Conservation (phyloP, 2,113 vertebrate genomes). For the Toxotes jaculatrix region DNA sequence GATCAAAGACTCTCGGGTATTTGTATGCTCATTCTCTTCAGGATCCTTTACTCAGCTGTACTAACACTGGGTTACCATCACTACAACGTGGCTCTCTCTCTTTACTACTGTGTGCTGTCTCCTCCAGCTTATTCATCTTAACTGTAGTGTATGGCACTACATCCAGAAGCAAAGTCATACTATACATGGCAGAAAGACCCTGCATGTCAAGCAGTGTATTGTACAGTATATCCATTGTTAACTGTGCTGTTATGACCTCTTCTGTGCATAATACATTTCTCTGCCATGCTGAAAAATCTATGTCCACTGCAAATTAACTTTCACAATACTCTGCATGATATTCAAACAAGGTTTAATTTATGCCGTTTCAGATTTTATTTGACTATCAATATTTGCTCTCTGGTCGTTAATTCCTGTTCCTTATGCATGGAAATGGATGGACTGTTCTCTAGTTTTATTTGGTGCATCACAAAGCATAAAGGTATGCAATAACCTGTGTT, state of each 20-base stretch:
- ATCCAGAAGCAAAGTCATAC: not conserved
- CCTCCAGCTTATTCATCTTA: not conserved
- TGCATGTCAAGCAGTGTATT: not conserved
- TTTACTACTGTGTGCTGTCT: not conserved
- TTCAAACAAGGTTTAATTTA: conserved; percentile 25
- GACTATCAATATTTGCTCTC: conserved; percentile 9
- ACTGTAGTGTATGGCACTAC: not conserved
- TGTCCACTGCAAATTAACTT: conserved; percentile 1
- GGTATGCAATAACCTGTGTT: not conserved
- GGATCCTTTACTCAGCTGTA: conserved; percentile 17
- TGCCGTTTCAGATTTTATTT: conserved; percentile 39
- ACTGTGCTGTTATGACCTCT: not conserved
- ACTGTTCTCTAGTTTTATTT: not conserved
- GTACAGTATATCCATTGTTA: not conserved
- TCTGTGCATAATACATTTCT: conserved; percentile 2
- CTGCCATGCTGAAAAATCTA: not conserved
- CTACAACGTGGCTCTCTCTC: not conserved
- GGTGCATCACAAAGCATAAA: not conserved
- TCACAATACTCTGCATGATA: not conserved
- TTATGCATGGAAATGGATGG: conserved; percentile 1
- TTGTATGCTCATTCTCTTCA: conserved; percentile 3
- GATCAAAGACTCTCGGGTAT: conserved; percentile 42
- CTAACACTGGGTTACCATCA: not conserved
- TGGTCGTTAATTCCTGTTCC: conserved; percentile 1
- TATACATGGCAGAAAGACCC: not conserved